A percentile compares a stretch with the other conserved stretches of the same genome.
Evolutionary conservation across 2,797 vertebrate species (phyloP).

Genomic region (Aeoliscus strigatus): DNA sequence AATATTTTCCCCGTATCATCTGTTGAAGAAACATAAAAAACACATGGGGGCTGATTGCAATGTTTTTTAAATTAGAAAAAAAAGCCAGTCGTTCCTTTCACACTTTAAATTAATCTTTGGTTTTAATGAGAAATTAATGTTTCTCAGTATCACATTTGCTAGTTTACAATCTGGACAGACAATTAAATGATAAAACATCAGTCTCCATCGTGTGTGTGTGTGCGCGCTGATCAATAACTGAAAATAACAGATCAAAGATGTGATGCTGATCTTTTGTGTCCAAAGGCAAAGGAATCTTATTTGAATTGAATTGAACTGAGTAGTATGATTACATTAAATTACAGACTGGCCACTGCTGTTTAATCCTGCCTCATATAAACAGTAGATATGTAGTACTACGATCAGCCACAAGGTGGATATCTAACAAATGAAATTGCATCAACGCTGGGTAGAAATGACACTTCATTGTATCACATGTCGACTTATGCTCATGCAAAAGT

Average conservation of each 20-base stretch:
- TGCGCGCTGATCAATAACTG: neutral
- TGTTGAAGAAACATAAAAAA: too few species aligned
- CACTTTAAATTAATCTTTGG: too few species aligned
- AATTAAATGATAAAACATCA: neutral
- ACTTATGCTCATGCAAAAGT: too few species aligned
- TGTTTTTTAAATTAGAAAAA: too few species aligned
- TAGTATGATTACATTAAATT: too few species aligned
- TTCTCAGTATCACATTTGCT: neutral
- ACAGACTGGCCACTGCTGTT: too few species aligned
- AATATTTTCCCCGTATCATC: too few species aligned
- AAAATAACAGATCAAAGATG: neutral
- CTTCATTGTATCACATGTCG: too few species aligned
- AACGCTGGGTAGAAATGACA: neutral
- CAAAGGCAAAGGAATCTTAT: neutral
- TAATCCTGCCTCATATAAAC: neutral
- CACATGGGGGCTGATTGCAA: neutral
- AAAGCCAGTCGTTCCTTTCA: too few species aligned
- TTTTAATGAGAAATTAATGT: neutral
- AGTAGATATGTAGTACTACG: slow-evolving; percentile 23
- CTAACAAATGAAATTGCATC: slow-evolving; percentile 36
- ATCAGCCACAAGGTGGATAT: slow-evolving; percentile 63
- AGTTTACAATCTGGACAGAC: neutral
- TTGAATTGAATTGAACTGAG: too few species aligned
- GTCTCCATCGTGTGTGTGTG: neutral
- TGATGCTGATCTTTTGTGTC: neutral